Evolutionary conservation across 2,113 vertebrate species (phyloP).

Genomic region (Rhizomys pruinosus): DNA sequence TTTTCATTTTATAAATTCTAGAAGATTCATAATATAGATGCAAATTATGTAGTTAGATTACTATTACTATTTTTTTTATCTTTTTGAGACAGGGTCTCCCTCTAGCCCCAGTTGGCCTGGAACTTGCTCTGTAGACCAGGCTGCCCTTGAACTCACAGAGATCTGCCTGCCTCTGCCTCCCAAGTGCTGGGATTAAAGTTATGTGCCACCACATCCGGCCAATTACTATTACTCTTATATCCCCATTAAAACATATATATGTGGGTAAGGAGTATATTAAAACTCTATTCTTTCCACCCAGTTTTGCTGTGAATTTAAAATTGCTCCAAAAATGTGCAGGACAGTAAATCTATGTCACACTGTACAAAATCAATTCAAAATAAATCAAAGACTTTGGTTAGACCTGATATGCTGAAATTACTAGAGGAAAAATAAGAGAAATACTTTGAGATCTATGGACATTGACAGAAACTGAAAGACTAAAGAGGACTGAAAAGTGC

Average conservation of each 20-base stretch:
- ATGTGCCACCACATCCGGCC: too few relatives aligned
- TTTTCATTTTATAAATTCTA: not conserved
- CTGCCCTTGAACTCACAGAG: too few relatives aligned
- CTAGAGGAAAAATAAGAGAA: not conserved
- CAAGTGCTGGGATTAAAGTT: too few relatives aligned
- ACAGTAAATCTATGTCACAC: not conserved
- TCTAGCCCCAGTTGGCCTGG: too few relatives aligned
- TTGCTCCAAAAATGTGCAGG: not conserved
- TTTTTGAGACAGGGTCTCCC: too few relatives aligned
- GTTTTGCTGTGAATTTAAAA: not conserved
- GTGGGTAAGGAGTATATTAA: not conserved
- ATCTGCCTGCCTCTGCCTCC: too few relatives aligned
- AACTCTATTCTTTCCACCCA: not conserved
- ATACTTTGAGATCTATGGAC: not conserved
- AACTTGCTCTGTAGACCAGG: too few relatives aligned
- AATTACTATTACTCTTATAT: not conserved
- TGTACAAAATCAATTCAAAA: not conserved
- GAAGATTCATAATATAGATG: not conserved
- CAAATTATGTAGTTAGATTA: too few relatives aligned
- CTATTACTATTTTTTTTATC: too few relatives aligned
- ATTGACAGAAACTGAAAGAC: too few relatives aligned
- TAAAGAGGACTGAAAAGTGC: not conserved
- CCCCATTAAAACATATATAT: not conserved
- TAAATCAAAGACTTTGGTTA: not conserved
- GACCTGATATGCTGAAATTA: not conserved